phyloP scores from a whole-genome alignment of 2,888 invertebrate genomes.

The Tetropium fuscum region DNA sequence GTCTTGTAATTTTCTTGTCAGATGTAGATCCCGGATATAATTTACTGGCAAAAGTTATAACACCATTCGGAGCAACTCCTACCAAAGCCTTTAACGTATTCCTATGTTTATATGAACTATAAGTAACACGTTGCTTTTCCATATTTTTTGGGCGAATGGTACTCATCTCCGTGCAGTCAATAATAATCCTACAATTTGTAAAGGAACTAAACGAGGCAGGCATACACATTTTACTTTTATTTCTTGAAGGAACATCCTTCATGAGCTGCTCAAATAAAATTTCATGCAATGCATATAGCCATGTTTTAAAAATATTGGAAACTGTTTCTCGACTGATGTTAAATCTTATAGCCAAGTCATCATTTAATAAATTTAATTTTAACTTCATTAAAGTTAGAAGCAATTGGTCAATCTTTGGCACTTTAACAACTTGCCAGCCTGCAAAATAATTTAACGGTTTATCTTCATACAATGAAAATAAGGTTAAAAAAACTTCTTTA shows the following conservation, averaged over 20 bases:
- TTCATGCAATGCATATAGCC: conserved; percentile 33
- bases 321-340: conserved; percentile 21
- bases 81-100: background rate
- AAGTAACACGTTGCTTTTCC: background rate
- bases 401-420: too few species aligned
- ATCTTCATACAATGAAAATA: too few species aligned
- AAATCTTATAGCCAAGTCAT: too few species aligned
- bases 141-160: conserved; percentile 16
- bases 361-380: too few species aligned
- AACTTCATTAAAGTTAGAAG: too few species aligned
- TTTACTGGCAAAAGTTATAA: too few species aligned
- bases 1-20: background rate
- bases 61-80: background rate
- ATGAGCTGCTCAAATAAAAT: conserved; percentile 33
- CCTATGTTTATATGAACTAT: background rate
- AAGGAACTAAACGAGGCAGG: too few species aligned
- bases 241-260: conserved; percentile 28
- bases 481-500: too few species aligned
- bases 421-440: too few species aligned
- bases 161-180: too few species aligned
- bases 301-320: conserved; percentile 31
- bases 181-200: too few species aligned
- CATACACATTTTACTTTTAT: conserved; percentile 33
- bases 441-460: too few species aligned
- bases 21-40: background rate